Conservation (phyloP, 2,888 invertebrate genomes). For the Syrphus vitripennis region DNA sequence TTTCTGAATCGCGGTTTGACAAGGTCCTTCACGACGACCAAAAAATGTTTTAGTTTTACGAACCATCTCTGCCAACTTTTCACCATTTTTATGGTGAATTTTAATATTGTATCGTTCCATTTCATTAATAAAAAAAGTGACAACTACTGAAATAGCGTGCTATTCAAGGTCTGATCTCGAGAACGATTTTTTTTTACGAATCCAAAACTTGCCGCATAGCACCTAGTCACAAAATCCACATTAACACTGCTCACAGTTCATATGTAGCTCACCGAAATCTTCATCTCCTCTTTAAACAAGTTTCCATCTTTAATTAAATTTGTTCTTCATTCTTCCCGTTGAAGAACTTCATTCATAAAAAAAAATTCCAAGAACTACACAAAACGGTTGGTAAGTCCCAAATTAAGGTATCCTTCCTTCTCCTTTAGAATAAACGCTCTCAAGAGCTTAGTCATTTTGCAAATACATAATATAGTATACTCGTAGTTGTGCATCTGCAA, state of each 20-base stretch:
- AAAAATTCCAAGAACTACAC: neutral
- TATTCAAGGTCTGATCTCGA: too few relatives aligned
- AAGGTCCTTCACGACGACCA: too few relatives aligned
- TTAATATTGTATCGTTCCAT: too few relatives aligned
- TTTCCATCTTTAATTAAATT: neutral
- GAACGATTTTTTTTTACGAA: too few relatives aligned
- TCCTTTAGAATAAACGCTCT: neutral
- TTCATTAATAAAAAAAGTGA: too few relatives aligned
- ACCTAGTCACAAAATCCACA: neutral
- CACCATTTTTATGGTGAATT: too few relatives aligned
- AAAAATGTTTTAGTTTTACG: too few relatives aligned
- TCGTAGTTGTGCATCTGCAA: neutral
- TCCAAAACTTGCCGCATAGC: too few relatives aligned
- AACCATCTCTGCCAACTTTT: neutral
- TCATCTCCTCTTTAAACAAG: neutral
- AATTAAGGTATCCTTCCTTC: conserved; percentile 22
- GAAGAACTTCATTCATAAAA: neutral
- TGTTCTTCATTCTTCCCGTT: neutral
- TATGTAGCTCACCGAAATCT: neutral
- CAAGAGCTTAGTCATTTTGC: conserved; percentile 6
- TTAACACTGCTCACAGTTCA: neutral
- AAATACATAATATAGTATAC: too few relatives aligned
- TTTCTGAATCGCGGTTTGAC: too few relatives aligned
- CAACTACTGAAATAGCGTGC: too few relatives aligned
- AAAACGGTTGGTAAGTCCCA: neutral